Conservation (phyloP, 1,140 invertebrate species). For the Procambarus virginalis region DNA sequence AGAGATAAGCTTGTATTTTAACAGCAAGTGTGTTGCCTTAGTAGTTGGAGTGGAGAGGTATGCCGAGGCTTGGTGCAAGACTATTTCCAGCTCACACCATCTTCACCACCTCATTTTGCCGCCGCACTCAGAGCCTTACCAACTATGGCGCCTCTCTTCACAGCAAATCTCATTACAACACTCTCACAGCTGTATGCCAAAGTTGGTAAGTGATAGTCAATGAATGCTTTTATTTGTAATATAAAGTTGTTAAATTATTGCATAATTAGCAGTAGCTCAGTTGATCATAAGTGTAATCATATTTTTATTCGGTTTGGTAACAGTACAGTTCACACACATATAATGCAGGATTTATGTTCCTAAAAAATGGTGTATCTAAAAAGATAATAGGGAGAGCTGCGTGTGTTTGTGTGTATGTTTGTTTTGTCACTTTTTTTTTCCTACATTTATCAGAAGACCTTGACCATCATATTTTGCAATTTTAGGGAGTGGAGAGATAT, state of each 20-base stretch:
- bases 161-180: slow-evolving; percentile 60
- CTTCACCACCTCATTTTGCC: slow-evolving; percentile 58
- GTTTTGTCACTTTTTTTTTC: no score
- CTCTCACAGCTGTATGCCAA: slow-evolving; percentile 60
- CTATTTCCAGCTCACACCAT: slow-evolving; percentile 52
- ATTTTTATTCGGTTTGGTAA: no score
- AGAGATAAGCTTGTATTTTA: neutral
- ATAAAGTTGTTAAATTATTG: no score
- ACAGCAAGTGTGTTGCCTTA: slow-evolving; percentile 58
- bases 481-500: slow-evolving; percentile 53
- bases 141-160: slow-evolving; percentile 61
- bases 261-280: no score
- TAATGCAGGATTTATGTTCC: no score
- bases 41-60: slow-evolving; percentile 55
- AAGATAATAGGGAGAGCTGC: no score
- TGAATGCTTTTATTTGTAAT: no score
- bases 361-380: no score
- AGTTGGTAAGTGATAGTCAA: slow-evolving; percentile 33
- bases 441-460: no score
- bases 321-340: no score
- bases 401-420: no score
- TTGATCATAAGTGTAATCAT: no score
- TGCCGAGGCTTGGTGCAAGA: slow-evolving; percentile 50
- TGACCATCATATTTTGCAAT: neutral
- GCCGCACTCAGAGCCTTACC: slow-evolving; percentile 53